Evolutionary conservation across 2,888 invertebrate species (phyloP).

Genomic region (Dryomyza anilis): DNA sequence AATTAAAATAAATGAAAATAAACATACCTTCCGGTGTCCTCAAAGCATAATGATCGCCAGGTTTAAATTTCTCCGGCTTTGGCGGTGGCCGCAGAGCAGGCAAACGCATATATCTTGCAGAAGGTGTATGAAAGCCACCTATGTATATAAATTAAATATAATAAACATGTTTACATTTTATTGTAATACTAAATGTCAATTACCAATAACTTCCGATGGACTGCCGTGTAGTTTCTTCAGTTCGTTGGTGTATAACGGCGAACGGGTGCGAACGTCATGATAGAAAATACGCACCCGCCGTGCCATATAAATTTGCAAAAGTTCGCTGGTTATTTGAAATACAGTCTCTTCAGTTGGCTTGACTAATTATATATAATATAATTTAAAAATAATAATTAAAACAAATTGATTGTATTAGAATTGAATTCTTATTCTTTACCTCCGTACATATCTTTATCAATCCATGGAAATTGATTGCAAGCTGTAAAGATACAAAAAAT

Average conservation of each 20-base stretch:
- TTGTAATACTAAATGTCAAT: not conserved
- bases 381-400: too few relatives aligned
- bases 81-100: constrained; percentile 37
- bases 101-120: constrained; percentile 46
- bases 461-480: constrained; percentile 55
- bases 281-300: constrained; percentile 53
- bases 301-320: constrained; percentile 52
- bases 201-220: constrained; percentile 55
- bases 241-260: constrained; percentile 52
- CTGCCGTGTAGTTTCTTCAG: constrained; percentile 46
- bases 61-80: constrained; percentile 42
- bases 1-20: not conserved
- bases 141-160: not conserved
- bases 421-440: constrained; percentile 41
- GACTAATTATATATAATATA: too few relatives aligned
- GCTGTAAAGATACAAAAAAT: constrained; percentile 37
- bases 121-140: constrained; percentile 47
- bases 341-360: constrained; percentile 53
- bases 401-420: not conserved
- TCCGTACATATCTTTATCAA: constrained; percentile 46
- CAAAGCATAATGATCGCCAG: constrained; percentile 55
- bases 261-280: constrained; percentile 50
- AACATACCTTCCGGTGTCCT: constrained; percentile 53
- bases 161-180: not conserved
- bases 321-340: constrained; percentile 51